Percentiles rank a stretch among this genome's conserved stretches.
Evolutionary conservation across 2,113 vertebrate species (phyloP).

Genomic region (Morone chrysops): DNA sequence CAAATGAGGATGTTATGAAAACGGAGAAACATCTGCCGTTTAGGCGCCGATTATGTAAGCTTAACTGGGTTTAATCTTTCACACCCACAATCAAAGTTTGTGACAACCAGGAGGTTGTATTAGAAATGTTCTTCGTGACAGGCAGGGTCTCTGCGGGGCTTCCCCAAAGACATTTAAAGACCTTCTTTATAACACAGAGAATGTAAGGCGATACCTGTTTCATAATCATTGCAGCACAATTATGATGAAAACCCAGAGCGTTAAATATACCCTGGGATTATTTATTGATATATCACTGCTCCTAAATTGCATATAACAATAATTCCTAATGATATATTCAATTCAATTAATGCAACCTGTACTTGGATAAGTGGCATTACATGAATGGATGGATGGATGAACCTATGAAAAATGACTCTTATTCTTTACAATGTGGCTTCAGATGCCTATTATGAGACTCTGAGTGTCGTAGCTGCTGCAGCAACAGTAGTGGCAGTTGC

Average conservation of each 20-base stretch:
- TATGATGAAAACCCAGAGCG: background rate
- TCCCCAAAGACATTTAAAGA: background rate
- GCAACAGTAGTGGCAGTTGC: background rate
- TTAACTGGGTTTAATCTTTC: background rate
- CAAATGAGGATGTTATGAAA: slow-evolving; percentile 4
- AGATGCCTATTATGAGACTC: background rate
- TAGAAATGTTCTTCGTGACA: background rate
- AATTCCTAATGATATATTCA: background rate
- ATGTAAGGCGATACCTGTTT: background rate
- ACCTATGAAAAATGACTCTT: background rate
- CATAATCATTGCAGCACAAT: background rate
- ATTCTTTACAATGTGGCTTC: background rate
- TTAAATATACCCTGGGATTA: background rate
- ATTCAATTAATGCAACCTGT: background rate
- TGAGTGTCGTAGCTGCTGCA: background rate
- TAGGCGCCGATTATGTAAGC: slow-evolving; percentile 6
- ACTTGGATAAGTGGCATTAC: background rate
- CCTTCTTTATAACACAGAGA: background rate
- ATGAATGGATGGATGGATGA: background rate
- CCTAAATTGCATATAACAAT: background rate
- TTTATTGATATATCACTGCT: background rate
- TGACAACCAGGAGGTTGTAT: background rate
- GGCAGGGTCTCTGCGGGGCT: background rate
- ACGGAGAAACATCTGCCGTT: slow-evolving; percentile 30
- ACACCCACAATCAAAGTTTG: background rate